Conservation (phyloP, 2,888 invertebrate genomes). For the Ectobius pallidus region DNA sequence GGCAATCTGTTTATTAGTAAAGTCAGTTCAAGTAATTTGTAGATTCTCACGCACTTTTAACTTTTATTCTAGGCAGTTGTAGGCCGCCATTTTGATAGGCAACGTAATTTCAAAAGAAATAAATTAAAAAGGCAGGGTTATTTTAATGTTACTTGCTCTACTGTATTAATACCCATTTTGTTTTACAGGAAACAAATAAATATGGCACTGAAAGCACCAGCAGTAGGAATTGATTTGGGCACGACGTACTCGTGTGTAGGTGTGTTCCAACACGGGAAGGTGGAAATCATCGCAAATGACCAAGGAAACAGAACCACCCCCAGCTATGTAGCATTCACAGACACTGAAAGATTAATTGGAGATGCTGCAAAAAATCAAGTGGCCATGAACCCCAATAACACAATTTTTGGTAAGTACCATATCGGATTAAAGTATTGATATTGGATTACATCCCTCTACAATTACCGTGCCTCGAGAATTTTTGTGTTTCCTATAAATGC, state of each 20-base stretch:
- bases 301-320: constrained; percentile 91
- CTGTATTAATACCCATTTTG: too few species aligned
- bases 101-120: too few species aligned
- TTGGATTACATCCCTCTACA: neutral
- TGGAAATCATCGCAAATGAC: constrained; percentile 56
- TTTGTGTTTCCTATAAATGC: neutral
- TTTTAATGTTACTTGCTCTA: too few species aligned
- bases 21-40: too few species aligned
- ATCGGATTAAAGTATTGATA: neutral
- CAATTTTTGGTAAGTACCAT: constrained; percentile 43
- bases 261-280: constrained; percentile 41
- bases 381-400: constrained; percentile 42
- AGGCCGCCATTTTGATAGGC: too few species aligned
- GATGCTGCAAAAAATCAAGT: constrained; percentile 64
- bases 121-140: too few species aligned
- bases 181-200: constrained; percentile 1
- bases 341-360: constrained; percentile 68
- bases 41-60: too few species aligned
- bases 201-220: constrained; percentile 49
- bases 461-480: neutral
- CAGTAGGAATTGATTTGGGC: constrained; percentile 63
- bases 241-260: constrained; percentile 78
- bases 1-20: too few species aligned
- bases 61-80: too few species aligned
- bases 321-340: constrained; percentile 83